A percentile compares a stretch with the other conserved stretches of the same genome.
Conservation (phyloP, 2,113 vertebrate genomes). For the Oryzias celebensis region DNA sequence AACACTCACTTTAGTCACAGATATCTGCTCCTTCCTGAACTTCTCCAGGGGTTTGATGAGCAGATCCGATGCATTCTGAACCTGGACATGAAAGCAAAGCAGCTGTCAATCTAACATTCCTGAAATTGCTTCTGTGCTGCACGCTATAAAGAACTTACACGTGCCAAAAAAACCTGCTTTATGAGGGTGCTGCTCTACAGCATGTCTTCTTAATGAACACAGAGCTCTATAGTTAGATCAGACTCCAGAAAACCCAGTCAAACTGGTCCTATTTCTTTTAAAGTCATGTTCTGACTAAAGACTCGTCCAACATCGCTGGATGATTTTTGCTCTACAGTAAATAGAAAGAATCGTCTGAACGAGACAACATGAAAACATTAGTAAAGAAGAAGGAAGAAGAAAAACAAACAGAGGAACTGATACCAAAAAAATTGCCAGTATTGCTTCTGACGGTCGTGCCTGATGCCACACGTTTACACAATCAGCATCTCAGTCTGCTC, state of each 20-base stretch:
- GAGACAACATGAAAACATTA: background rate
- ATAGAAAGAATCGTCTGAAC: background rate
- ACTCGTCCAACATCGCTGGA: background rate
- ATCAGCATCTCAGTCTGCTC: background rate
- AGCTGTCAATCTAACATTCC: background rate
- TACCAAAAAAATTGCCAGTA: constrained; percentile 9
- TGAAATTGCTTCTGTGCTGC: background rate
- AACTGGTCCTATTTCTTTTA: constrained; percentile 17
- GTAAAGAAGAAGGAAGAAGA: constrained; percentile 28
- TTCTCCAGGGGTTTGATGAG: constrained; percentile 96
- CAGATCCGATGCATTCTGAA: constrained; percentile 93
- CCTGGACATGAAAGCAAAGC: constrained; percentile 68
- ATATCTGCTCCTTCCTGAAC: constrained; percentile 95
- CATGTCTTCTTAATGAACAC: background rate
- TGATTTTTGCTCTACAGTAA: background rate
- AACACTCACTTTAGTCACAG: constrained; percentile 88
- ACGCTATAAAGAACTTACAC: background rate
- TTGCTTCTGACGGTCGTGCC: background rate
- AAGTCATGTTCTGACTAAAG: background rate
- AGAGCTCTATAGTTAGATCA: background rate
- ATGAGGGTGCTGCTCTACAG: background rate
- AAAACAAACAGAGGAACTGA: constrained; percentile 20
- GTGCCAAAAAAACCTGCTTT: background rate
- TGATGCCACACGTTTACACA: background rate
- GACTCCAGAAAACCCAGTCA: constrained; percentile 34